Evolutionary conservation across 1,140 invertebrate genomes (phyloP), one percentile per base, ranked within the genome.

Genomic region (Meloidogyne hapla): DNA sequence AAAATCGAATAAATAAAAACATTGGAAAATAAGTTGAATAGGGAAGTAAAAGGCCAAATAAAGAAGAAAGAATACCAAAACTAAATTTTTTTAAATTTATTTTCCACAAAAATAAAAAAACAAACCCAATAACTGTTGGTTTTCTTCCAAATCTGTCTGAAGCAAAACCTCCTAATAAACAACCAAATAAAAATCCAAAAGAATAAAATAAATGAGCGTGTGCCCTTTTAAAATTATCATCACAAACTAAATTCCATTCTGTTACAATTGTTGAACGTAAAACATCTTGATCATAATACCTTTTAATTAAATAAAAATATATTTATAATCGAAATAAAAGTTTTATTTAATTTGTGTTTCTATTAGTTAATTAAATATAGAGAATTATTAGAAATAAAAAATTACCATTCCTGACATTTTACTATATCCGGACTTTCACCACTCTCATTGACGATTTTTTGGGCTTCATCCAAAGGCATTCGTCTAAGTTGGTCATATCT

Each of bases 201-300:
- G 85, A 84, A 69, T 86, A 86, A 63, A 84, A 87, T 42, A 86
- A 73, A 77, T 86, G 85, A 3, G 85, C 85, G 64, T 86, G 85
- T 10, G 83, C 85, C 21, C 83, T 83, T 63, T 83, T 85, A 28
- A 87, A 82, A 72, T 87, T 87, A 72, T 86, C 78, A 72, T 86
- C 85, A 74, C 85, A 86, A 4, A 86, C 85, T 56, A 86, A 70
- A 70, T 82, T 81, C 83, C 85, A 86, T 76, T 86, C 85, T 6
- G 85, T 86, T n/a, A 86, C 85, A 40, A 86, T 86, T 21, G 85
- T 86, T 56, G 76, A 78, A n/a, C 74, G 42, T 84, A 86, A 87
- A 26, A 86, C 84, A 73, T 73, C 71, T 40, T 73, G 15, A 38
- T 73, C 71, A 64, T 73, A 73, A 38, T 26, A 70, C 69, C 69